Evolutionary conservation across 2,113 vertebrate genomes (phyloP).

Genomic region (Tragelaphus imberbis): DNA sequence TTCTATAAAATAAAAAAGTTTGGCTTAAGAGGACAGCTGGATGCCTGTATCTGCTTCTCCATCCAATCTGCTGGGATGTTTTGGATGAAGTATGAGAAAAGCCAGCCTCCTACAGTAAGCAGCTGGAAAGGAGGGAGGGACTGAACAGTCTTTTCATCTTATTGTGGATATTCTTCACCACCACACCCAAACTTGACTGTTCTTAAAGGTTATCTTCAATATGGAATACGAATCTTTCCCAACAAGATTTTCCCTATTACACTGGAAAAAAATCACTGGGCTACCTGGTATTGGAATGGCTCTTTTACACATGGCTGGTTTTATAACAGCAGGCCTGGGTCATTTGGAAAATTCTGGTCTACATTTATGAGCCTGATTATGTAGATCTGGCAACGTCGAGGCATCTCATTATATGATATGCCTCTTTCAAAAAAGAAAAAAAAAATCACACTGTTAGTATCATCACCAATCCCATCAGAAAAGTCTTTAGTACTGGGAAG

Average conservation of each 20-base stretch:
- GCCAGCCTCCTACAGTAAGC: background rate
- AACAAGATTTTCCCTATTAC: background rate
- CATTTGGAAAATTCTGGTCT: background rate
- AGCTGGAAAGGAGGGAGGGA: background rate
- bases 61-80: background rate
- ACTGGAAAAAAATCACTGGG: background rate
- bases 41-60: background rate
- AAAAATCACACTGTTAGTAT: background rate
- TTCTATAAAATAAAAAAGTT: background rate
- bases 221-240: background rate
- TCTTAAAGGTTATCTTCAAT: background rate
- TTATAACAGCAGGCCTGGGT: background rate
- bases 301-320: background rate
- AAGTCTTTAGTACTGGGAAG: background rate
- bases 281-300: background rate
- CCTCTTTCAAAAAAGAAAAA: background rate
- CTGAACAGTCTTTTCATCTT: background rate
- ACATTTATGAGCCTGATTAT: background rate
- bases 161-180: background rate
- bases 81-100: background rate
- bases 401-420: background rate
- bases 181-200: background rate
- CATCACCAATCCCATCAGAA: background rate
- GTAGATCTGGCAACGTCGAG: background rate
- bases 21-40: background rate